phyloP scores from a whole-genome alignment of 2,888 invertebrate species.

The Drosophila peninsularis region DNA sequence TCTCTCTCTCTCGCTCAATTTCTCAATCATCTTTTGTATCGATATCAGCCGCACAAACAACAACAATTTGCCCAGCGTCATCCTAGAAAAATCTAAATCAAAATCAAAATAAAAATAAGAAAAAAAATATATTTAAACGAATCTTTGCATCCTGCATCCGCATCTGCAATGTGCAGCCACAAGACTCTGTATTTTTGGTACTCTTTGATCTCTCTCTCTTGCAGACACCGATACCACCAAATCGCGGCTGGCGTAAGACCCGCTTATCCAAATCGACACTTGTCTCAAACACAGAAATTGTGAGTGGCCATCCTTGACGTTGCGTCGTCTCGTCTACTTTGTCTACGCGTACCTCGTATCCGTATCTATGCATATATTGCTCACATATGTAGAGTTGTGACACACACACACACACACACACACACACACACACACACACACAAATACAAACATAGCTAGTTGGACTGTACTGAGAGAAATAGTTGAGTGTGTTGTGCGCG shows the following conservation, averaged over 20 bases:
- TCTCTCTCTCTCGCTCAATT: conserved; percentile 49
- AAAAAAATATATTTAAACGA: conserved; percentile 17
- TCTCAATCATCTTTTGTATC: conserved; percentile 61
- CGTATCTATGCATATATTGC: conserved; percentile 52
- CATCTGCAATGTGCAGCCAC: conserved; percentile 56
- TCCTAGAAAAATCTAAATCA: conserved; percentile 45
- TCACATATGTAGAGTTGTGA: conserved; percentile 45
- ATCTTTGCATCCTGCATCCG: conserved; percentile 67
- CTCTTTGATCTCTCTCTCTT: conserved; percentile 82
- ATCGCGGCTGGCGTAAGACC: conserved; percentile 84
- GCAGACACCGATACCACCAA: conserved; percentile 83
- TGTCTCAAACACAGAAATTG: conserved; percentile 84
- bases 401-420: conserved; percentile 21
- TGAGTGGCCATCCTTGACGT: conserved; percentile 70
- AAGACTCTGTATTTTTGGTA: conserved; percentile 76
- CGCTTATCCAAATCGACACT: conserved; percentile 84
- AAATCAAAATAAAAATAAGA: conserved; percentile 1
- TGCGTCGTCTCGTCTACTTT: conserved; percentile 24
- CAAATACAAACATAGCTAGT: conserved; percentile 1
- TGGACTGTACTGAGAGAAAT: conserved; percentile 2
- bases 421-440: conserved; percentile 7
- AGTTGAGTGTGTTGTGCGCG: neutral
- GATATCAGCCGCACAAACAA: conserved; percentile 64
- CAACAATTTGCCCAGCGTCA: conserved; percentile 68
- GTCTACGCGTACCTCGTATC: conserved; percentile 36